phyloP scores from a whole-genome alignment of 2,113 vertebrate species.

The Piprites chloris region DNA sequence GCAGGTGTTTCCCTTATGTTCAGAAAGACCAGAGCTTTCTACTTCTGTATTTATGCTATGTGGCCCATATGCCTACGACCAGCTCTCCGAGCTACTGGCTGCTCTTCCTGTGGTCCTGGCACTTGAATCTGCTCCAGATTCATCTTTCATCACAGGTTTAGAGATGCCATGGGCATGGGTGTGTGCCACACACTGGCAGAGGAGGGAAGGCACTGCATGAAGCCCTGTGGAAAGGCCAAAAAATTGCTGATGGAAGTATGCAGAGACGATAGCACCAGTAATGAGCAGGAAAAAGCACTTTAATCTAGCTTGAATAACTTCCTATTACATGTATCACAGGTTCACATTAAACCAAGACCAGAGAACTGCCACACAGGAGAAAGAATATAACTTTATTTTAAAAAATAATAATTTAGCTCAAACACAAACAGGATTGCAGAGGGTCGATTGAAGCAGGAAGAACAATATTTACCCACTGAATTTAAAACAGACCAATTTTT shows the following conservation, averaged over 20 bases:
- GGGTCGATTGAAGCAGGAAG: background rate
- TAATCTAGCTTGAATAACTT: background rate
- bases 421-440: background rate
- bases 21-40: background rate
- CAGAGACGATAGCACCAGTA: background rate
- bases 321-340: background rate
- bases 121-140: background rate
- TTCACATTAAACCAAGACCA: background rate
- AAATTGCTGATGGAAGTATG: background rate
- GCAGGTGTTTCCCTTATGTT: background rate
- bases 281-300: background rate
- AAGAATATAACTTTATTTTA: conserved; percentile 48
- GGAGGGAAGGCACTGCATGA: background rate
- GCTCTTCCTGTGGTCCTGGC: background rate
- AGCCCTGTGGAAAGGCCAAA: background rate
- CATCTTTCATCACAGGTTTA: background rate
- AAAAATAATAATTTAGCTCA: conserved; percentile 65
- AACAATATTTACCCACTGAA: background rate
- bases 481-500: background rate
- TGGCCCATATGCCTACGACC: background rate
- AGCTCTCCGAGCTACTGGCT: background rate
- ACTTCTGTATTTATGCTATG: background rate
- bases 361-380: background rate
- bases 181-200: background rate
- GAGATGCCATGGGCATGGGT: background rate